A percentile compares a stretch with the other conserved stretches of the same genome.
These are phyloP conservation scores for Platysternon megacephalum DNA, from an alignment of 2,113 vertebrate genomes.

Conservation along the genomic window DNA sequence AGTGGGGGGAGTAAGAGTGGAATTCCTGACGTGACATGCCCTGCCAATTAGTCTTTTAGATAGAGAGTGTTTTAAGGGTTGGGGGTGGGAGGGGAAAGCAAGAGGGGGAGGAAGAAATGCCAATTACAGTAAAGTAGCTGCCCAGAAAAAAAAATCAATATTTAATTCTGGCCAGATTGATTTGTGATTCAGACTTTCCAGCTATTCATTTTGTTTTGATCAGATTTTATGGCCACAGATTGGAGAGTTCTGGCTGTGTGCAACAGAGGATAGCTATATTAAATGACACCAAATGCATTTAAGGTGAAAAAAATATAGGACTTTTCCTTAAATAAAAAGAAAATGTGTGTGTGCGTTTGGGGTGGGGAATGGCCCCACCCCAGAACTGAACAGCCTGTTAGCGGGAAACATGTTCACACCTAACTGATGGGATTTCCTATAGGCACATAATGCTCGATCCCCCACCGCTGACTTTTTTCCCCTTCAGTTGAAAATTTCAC, in stretches of 20 bases:
- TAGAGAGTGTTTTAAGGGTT: background rate
- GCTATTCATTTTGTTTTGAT: background rate
- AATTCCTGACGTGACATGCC: background rate
- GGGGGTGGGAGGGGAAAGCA: background rate
- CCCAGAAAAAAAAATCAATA: constrained; percentile 67
- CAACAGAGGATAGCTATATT: background rate
- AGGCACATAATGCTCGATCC: background rate
- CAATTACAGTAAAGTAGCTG: constrained; percentile 39
- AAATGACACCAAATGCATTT: background rate
- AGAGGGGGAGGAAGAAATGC: background rate
- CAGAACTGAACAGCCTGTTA: accelerated
- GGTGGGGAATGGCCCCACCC: accelerated
- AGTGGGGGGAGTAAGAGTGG: background rate
- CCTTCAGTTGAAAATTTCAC: background rate
- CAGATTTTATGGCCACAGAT: background rate
- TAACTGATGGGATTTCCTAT: background rate
- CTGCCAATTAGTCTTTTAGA: background rate
- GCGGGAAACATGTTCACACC: background rate
- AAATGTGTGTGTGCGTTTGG: background rate
- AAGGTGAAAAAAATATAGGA: background rate
- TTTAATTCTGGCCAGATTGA: constrained; percentile 74
- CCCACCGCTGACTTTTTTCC: accelerated
- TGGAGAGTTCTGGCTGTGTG: background rate
- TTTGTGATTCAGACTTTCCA: background rate
- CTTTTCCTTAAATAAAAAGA: constrained; percentile 10